Evolutionary conservation across 2,113 vertebrate genomes (phyloP).

Genomic region (Hippocampus guttulatus): DNA sequence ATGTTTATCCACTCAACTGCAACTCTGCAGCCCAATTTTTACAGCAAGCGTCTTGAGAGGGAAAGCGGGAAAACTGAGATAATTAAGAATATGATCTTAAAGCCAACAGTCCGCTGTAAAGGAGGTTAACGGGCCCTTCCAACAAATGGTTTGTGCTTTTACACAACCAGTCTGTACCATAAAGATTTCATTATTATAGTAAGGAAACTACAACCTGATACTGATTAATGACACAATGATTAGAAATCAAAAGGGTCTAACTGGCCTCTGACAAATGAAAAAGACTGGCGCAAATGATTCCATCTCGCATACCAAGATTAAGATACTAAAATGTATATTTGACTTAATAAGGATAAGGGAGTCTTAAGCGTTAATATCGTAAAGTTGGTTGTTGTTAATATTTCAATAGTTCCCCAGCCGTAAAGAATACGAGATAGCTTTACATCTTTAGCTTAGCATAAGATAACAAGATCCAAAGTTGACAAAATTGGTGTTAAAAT

Average conservation of each 20-base stretch:
- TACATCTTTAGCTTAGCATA: neutral
- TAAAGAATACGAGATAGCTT: neutral
- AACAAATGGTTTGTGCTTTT: neutral
- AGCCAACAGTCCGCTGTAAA: neutral
- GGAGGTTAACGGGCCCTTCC: neutral
- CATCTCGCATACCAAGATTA: neutral
- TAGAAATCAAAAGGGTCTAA: neutral
- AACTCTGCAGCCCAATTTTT: constrained; percentile 9
- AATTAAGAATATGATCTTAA: neutral
- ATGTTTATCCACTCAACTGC: constrained; percentile 52
- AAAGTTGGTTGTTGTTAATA: neutral
- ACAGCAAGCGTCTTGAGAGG: neutral
- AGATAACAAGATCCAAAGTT: neutral
- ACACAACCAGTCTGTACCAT: neutral
- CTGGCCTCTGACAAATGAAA: neutral
- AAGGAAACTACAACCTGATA: neutral
- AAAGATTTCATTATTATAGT: neutral
- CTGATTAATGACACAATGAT: neutral
- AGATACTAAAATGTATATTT: neutral
- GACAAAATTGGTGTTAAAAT: neutral
- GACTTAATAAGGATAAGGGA: neutral
- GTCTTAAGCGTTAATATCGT: neutral
- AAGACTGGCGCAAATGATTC: neutral
- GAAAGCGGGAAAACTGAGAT: neutral
- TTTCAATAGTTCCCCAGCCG: neutral